Percentiles rank a stretch among this genome's conserved stretches.
Conservation (phyloP, 2,797 vertebrate species). For the Sebastes cheni region DNA sequence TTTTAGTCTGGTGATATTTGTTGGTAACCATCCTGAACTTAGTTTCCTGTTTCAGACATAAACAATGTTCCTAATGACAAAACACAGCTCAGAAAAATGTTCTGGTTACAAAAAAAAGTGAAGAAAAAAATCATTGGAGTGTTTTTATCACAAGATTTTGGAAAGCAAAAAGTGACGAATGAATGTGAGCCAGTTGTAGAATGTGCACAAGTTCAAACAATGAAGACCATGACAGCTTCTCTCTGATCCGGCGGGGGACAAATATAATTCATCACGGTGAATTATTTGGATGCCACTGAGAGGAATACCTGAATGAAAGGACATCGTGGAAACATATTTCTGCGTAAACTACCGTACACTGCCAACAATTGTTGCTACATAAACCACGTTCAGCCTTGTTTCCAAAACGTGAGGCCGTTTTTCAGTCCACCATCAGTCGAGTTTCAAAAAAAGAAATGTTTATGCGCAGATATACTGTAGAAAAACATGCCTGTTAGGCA, state of each 20-base stretch:
- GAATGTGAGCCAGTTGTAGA: conserved; percentile 3
- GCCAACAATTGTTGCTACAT: conserved; percentile 7
- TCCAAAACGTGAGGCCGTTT: not conserved
- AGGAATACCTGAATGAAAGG: conserved; percentile 30
- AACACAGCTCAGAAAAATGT: not conserved
- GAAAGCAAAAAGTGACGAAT: not conserved
- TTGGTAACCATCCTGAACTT: not conserved
- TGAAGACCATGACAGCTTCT: conserved; percentile 8
- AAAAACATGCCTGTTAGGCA: not conserved
- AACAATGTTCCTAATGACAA: not conserved
- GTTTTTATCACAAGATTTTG: not conserved
- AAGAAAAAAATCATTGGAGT: not conserved
- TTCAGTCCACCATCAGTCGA: not conserved
- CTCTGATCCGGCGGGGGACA: not conserved
- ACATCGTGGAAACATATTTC: conserved; percentile 29
- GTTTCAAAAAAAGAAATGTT: not conserved
- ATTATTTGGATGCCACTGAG: conserved; percentile 40
- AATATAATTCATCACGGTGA: conserved; percentile 24
- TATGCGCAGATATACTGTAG: not conserved
- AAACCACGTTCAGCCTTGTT: conserved; percentile 13
- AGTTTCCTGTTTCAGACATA: not conserved
- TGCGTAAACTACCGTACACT: conserved; percentile 9
- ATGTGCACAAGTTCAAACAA: conserved; percentile 8
- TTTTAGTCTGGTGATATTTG: not conserved
- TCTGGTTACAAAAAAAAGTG: not conserved